Conservation (phyloP, 2,888 invertebrate species). For the Terebella lapidaria region DNA sequence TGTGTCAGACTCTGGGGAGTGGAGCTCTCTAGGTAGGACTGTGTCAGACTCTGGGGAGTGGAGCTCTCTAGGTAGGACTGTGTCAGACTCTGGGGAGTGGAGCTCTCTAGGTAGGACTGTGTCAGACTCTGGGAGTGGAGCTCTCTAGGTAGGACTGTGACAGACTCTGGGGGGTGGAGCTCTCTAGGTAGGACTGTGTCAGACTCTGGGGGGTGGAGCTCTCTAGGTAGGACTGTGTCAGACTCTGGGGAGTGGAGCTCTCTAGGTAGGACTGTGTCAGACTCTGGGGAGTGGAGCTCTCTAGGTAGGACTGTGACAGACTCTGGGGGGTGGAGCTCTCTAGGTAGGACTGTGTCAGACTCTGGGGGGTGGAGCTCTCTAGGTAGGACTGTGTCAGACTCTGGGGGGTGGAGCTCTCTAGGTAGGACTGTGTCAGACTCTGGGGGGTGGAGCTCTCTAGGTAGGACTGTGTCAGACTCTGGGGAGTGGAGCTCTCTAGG, state of each 20-base stretch:
- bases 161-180: slow-evolving; percentile 28
- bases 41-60: too few relatives aligned
- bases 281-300: too few relatives aligned
- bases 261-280: slow-evolving; percentile 39
- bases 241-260: slow-evolving; percentile 27
- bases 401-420: slow-evolving; percentile 28
- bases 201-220: too few relatives aligned
- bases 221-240: too few relatives aligned
- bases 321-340: slow-evolving; percentile 26
- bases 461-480: slow-evolving; percentile 25
- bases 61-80: too few relatives aligned
- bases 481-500: slow-evolving; percentile 31
- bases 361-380: too few relatives aligned
- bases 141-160: too few relatives aligned
- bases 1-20: slow-evolving; percentile 27
- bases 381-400: slow-evolving; percentile 25
- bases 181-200: slow-evolving; percentile 36
- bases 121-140: too few relatives aligned
- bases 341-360: too few relatives aligned
- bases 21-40: slow-evolving; percentile 33
- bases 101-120: slow-evolving; percentile 33
- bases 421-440: too few relatives aligned
- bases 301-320: too few relatives aligned
- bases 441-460: too few relatives aligned
- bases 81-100: slow-evolving; percentile 29